Evolutionary conservation across 2,888 invertebrate genomes (phyloP).

Genomic region (Osmoderma eremita): DNA sequence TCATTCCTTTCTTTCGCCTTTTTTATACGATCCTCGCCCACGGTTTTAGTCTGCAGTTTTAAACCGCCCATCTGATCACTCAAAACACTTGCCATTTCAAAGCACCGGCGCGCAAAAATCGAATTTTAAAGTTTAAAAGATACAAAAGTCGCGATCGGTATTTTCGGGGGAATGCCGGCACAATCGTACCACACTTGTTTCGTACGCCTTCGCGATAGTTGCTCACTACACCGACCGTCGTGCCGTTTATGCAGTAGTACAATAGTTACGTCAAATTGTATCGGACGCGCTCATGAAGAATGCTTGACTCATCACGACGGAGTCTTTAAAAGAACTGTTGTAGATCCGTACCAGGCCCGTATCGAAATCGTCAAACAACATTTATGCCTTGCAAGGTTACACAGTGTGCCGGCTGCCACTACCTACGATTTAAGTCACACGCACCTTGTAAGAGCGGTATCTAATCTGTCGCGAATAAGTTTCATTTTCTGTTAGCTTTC

Average conservation of each 20-base stretch:
- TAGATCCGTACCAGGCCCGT: slow-evolving; percentile 56
- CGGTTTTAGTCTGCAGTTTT: slow-evolving; percentile 79
- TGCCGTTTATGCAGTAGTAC: neutral
- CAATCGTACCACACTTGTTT: slow-evolving; percentile 15
- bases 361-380: slow-evolving; percentile 55
- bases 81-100: slow-evolving; percentile 78
- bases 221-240: slow-evolving; percentile 14
- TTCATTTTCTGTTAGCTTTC: too few species aligned
- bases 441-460: slow-evolving; percentile 47
- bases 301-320: slow-evolving; percentile 53
- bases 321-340: slow-evolving; percentile 55
- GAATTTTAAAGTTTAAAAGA: slow-evolving; percentile 19
- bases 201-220: neutral
- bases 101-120: neutral
- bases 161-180: neutral
- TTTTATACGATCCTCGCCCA: slow-evolving; percentile 83
- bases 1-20: slow-evolving; percentile 85
- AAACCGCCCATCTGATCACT: slow-evolving; percentile 82
- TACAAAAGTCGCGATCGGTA: neutral
- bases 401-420: slow-evolving; percentile 44
- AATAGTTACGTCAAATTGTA: slow-evolving; percentile 16
- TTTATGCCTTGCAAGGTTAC: slow-evolving; percentile 55
- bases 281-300: slow-evolving; percentile 33
- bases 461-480: neutral
- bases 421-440: slow-evolving; percentile 50